phyloP scores from a whole-genome alignment of 2,113 vertebrate genomes.

The Anolis carolinensis region DNA sequence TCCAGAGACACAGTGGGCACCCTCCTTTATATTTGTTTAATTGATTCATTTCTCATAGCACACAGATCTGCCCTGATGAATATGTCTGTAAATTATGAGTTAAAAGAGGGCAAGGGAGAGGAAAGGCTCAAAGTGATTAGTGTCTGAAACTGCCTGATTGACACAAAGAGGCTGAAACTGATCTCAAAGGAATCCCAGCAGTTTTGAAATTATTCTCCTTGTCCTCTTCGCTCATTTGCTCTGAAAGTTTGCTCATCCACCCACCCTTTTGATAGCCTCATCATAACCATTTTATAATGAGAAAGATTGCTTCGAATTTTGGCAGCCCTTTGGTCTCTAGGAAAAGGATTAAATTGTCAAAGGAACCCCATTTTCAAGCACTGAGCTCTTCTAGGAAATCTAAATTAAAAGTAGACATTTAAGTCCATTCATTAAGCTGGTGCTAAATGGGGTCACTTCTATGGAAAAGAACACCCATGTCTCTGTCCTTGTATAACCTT shows the following conservation, averaged over 20 bases:
- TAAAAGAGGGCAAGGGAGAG: neutral
- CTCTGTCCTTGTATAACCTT: neutral
- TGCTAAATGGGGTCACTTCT: neutral
- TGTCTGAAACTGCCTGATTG: constrained; percentile 31
- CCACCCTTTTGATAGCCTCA: constrained; percentile 8
- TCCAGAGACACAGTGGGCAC: neutral
- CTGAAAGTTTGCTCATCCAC: constrained; percentile 38
- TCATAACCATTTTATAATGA: constrained; percentile 21
- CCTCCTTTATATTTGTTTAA: neutral
- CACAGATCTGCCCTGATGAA: neutral
- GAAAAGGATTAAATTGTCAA: constrained; percentile 37
- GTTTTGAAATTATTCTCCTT: constrained; percentile 24
- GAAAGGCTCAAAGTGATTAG: neutral
- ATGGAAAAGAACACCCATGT: neutral
- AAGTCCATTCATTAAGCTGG: neutral
- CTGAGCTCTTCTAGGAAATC: constrained; percentile 30
- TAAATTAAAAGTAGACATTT: neutral
- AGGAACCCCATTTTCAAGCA: constrained; percentile 25
- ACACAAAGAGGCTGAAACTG: constrained; percentile 36
- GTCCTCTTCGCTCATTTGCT: constrained; percentile 51
- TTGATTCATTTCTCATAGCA: neutral
- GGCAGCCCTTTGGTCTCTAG: constrained; percentile 40
- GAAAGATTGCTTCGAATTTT: constrained; percentile 33
- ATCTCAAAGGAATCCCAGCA: constrained; percentile 17
- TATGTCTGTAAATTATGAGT: neutral